Base-by-base conservation (phyloP, 1,140 invertebrate species). In the Drosophila busckii region DNA sequence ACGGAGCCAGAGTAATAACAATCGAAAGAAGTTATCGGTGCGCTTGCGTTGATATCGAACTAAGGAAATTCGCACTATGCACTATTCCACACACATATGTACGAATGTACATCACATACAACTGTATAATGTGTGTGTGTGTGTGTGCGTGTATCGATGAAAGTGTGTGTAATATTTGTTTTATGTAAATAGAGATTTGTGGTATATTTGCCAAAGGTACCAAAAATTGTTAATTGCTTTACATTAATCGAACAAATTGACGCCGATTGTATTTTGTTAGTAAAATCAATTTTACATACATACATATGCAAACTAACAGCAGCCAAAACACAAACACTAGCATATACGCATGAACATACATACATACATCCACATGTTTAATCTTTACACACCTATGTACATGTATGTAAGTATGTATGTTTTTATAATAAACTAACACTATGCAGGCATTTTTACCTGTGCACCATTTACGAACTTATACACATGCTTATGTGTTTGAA, bases 21-120 rank as follows among this genome's bases (percentile, higher is more conserved):
- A 60, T 60, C 56, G 56, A 60, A 40, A 59, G 55, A 53, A 54
- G 56, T 60, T 54, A 60, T 60, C 56, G 56, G 40, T 60, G 56
- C 56, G 56, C 56, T 54, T 34, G 40, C 40, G 40, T 60, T 52
- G 56, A 31, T 60, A 60, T 60, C 56, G 56, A 60, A 60, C 44
- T 22, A 42, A 29, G 56, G 50, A 60, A 60, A 60, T 60, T 60
- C 56, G 56, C 56, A 60, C 55, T 58, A 44, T 49, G 44, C 44
- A 46, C 53, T 49, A 38, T 16, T 28, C 19, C 13, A 53, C 31
- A 40, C 23, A 41, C n/a, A 29, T 46, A 28, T 29, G 40, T 12
- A 17, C 25, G 20, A 40, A 40, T 23, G 17, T 48, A 38, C 22
- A 28, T 40, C 38, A 44, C 16, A 10, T 23, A 23, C 35, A n/a